These are phyloP conservation scores for Haliclona indistincta DNA, from an alignment of 37 sponge, comb jelly and placozoan species.

Conservation along the genomic window DNA sequence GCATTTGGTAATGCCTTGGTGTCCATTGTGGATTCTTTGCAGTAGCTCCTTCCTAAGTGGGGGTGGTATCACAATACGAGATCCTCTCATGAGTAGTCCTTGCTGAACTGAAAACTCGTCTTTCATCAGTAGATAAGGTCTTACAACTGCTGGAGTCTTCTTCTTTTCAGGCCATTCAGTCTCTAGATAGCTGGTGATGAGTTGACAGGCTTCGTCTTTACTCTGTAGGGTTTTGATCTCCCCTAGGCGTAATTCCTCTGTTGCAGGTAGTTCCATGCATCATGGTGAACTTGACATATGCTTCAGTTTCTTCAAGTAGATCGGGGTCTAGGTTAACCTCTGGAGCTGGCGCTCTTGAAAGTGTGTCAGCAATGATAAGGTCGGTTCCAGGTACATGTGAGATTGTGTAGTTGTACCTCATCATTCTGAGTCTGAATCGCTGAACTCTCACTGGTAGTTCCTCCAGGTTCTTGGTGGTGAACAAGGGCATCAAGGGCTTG, in stretches of 20 bases:
- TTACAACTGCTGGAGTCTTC: background rate
- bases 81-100: constrained; percentile 30
- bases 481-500: too few relatives aligned
- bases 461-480: too few relatives aligned
- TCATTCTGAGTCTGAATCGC: constrained; percentile 39
- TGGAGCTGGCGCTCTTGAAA: constrained; percentile 31
- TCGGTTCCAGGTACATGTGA: constrained; percentile 53
- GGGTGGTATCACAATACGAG: constrained; percentile 24
- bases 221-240: constrained; percentile 23
- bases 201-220: constrained; percentile 23
- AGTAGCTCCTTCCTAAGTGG: constrained; percentile 11
- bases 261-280: constrained; percentile 21
- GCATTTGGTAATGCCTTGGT: constrained; percentile 44
- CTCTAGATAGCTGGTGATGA: constrained; percentile 10
- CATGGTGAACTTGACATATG: too few relatives aligned
- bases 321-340: background rate
- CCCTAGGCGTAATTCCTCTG: constrained; percentile 8
- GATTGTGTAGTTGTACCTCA: constrained; percentile 26
- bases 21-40: constrained; percentile 35
- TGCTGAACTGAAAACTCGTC: constrained; percentile 24
- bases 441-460: constrained; percentile 39
- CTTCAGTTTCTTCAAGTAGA: background rate
- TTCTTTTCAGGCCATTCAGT: constrained; percentile 24
- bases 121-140: constrained; percentile 5
- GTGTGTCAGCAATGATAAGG: constrained; percentile 36